phyloP scores from a whole-genome alignment of 2,888 invertebrate species.

The Sminthurides aquaticus region DNA sequence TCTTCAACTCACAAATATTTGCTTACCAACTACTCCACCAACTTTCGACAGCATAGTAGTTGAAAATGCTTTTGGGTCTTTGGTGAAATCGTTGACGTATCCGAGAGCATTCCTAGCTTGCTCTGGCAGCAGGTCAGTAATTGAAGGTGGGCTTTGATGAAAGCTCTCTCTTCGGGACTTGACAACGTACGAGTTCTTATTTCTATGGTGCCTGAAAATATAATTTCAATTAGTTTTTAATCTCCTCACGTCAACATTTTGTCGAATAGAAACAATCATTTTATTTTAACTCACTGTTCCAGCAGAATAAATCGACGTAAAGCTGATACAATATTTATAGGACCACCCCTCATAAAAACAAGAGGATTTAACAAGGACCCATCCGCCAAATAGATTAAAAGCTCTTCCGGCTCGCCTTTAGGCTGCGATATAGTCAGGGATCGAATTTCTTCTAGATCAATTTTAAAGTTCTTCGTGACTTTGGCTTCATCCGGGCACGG shows the following conservation, averaged over 20 bases:
- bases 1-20: no score
- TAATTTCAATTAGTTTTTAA: background rate
- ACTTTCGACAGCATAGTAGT: conserved; percentile 37
- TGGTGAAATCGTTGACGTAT: conserved; percentile 36
- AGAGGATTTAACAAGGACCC: conserved; percentile 69
- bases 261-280: no score
- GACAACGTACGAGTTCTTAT: conserved; percentile 64
- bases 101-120: conserved; percentile 30
- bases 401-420: conserved; percentile 43
- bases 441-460: conserved; percentile 40
- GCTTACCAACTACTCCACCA: conserved; percentile 36
- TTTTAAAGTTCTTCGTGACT: conserved; percentile 25
- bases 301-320: conserved; percentile 48
- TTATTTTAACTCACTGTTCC: no score
- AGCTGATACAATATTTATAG: conserved; percentile 60
- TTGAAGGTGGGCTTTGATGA: conserved; percentile 12
- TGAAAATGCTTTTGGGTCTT: conserved; percentile 36
- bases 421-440: conserved; percentile 33
- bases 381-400: conserved; percentile 63
- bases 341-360: conserved; percentile 80
- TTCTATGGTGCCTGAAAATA: conserved; percentile 47
- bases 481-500: background rate
- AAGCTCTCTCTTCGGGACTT: conserved; percentile 46
- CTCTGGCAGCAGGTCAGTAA: conserved; percentile 25
- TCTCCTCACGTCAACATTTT: background rate